These are phyloP conservation scores for Andricus quercusramuli DNA, from an alignment of 2,888 invertebrate genomes.

Conservation along the genomic window DNA sequence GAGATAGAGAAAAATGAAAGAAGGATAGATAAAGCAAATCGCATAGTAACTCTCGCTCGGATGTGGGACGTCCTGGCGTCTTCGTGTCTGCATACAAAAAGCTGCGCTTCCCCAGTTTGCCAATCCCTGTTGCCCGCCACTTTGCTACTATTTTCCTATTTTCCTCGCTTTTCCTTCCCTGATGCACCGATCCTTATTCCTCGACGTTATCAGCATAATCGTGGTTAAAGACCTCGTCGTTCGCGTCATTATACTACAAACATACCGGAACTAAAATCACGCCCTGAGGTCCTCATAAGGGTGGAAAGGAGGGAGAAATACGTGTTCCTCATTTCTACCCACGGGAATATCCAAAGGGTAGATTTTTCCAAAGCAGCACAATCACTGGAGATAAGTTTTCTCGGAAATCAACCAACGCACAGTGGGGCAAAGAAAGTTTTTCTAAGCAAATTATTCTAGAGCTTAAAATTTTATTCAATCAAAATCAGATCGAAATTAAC, in stretches of 20 bases:
- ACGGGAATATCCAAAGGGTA: not conserved
- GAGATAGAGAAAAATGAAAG: slow-evolving; percentile 46
- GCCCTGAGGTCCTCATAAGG: not conserved
- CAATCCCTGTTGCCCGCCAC: not conserved
- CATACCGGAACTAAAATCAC: not conserved
- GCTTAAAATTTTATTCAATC: too few species aligned
- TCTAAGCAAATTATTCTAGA: too few species aligned
- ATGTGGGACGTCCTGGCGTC: slow-evolving; percentile 65
- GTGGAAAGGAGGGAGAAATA: not conserved
- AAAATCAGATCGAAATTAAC: too few species aligned
- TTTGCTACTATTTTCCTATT: slow-evolving; percentile 11
- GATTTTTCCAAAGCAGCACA: not conserved
- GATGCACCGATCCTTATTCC: not conserved
- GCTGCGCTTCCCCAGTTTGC: slow-evolving; percentile 52
- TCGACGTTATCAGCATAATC: not conserved
- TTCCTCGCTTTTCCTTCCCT: slow-evolving; percentile 1
- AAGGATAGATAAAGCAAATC: slow-evolving; percentile 39
- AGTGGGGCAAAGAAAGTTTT: too few species aligned
- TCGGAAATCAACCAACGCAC: not conserved
- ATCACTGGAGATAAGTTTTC: not conserved
- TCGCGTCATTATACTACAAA: not conserved
- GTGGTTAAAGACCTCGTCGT: not conserved
- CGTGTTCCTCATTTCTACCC: not conserved
- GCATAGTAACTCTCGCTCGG: slow-evolving; percentile 58
- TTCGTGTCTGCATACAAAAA: slow-evolving; percentile 62